Conservation (phyloP, 2,888 invertebrate genomes). For the Ochropleura plecta region DNA sequence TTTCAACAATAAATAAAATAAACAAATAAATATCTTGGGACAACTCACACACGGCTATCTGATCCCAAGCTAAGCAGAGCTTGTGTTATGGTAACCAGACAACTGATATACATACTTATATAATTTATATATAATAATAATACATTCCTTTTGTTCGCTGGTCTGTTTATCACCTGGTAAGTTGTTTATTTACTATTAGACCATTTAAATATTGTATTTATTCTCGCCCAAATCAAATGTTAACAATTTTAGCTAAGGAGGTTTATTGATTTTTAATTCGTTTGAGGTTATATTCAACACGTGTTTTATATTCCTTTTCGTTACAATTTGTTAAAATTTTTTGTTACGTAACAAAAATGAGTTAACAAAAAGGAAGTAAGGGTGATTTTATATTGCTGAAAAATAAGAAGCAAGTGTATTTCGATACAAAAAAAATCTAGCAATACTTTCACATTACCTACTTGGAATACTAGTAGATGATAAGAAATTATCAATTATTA, state of each 20-base stretch:
- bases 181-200: neutral
- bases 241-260: neutral
- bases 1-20: neutral
- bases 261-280: neutral
- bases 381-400: slow-evolving; percentile 3
- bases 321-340: neutral
- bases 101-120: too few species aligned
- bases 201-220: neutral
- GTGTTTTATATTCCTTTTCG: slow-evolving; percentile 5
- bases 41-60: too few species aligned
- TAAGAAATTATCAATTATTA: neutral
- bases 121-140: too few species aligned
- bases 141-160: neutral
- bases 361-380: slow-evolving; percentile 4
- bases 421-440: neutral
- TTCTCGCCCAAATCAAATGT: slow-evolving; percentile 5
- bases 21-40: too few species aligned
- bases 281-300: slow-evolving; percentile 2
- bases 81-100: too few species aligned
- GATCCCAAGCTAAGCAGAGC: too few species aligned
- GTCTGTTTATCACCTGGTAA: neutral
- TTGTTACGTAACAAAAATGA: slow-evolving; percentile 1
- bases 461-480: neutral
- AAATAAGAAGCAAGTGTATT: neutral
- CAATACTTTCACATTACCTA: slow-evolving; percentile 1